Conservation (phyloP, 2,113 vertebrate species). For the Otis tarda region DNA sequence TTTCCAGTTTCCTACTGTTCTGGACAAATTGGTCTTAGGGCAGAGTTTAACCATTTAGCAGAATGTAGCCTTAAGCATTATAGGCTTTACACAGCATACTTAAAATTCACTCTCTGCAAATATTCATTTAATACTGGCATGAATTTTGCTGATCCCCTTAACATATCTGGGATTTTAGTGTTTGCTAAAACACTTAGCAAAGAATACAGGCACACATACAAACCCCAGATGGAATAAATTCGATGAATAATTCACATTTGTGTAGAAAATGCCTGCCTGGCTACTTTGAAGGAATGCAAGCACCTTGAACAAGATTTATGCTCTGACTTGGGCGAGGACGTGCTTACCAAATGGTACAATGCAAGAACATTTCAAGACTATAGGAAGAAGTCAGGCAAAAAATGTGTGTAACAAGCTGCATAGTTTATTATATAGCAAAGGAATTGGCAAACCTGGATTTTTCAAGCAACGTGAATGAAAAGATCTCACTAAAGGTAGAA, state of each 20-base stretch:
- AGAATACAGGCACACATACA: not conserved
- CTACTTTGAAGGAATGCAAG: not conserved
- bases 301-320: not conserved
- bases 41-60: constrained; percentile 13
- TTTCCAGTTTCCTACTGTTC: not conserved
- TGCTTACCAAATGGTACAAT: not conserved
- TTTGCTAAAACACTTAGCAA: not conserved
- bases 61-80: not conserved
- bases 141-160: not conserved
- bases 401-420: not conserved
- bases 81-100: not conserved
- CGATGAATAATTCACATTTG: not conserved
- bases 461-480: not conserved
- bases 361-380: not conserved
- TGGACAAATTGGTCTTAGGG: not conserved
- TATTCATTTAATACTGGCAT: not conserved
- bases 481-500: not conserved
- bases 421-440: not conserved
- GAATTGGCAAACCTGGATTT: not conserved
- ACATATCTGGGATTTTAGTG: not conserved
- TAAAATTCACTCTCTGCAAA: not conserved
- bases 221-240: not conserved
- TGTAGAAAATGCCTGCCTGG: not conserved
- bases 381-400: not conserved
- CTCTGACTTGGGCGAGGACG: not conserved